A percentile compares a stretch with the other conserved stretches of the same genome.
Evolutionary conservation across 2,888 invertebrate genomes (phyloP).

Genomic region (Dusona sp.): DNA sequence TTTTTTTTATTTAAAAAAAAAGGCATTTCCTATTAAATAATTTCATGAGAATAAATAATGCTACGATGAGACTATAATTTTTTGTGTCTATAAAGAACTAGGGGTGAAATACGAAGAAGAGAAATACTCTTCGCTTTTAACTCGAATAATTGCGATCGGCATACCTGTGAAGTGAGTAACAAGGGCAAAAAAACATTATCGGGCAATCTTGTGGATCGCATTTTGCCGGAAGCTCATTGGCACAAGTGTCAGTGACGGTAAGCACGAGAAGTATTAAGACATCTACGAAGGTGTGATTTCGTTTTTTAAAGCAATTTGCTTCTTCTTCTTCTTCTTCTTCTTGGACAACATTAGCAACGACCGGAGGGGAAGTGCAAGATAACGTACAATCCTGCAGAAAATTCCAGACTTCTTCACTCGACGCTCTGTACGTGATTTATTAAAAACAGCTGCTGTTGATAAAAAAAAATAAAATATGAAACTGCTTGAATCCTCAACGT

Average conservation of each 20-base stretch:
- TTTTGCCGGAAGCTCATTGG: constrained; percentile 50
- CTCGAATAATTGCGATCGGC: constrained; percentile 55
- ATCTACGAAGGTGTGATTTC: constrained; percentile 53
- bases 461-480: not conserved
- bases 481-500: constrained; percentile 1
- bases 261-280: constrained; percentile 43
- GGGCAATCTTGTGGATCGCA: constrained; percentile 31
- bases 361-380: constrained; percentile 12
- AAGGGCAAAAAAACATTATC: constrained; percentile 31
- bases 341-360: constrained; percentile 21
- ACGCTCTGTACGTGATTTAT: not conserved
- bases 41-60: not conserved
- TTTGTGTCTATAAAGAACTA: not conserved
- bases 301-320: constrained; percentile 35
- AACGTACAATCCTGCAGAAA: not conserved
- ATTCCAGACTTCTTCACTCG: not conserved
- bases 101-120: not conserved
- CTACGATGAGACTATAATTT: not conserved
- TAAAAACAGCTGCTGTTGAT: not conserved
- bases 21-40: not conserved
- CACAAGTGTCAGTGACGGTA: constrained; percentile 9
- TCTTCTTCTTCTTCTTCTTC: not conserved
- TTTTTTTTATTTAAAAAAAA: not conserved
- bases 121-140: not conserved
- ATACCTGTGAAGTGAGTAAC: constrained; percentile 27